Evolutionary conservation across 2,888 invertebrate species (phyloP).

Genomic region (Caenorhabditis sinica): DNA sequence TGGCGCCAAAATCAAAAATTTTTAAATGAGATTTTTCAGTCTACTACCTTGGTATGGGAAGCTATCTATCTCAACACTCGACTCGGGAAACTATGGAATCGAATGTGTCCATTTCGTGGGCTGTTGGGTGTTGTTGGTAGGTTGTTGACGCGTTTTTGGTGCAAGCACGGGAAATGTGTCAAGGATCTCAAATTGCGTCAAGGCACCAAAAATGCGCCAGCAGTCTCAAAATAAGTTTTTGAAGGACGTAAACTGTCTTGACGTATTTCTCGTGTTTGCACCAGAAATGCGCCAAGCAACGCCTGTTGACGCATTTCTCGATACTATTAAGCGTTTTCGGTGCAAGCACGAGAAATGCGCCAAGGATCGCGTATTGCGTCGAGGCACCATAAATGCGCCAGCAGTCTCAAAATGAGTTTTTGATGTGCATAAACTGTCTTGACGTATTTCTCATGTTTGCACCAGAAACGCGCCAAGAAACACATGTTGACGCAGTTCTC

Average conservation of each 20-base stretch:
- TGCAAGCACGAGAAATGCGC: no score
- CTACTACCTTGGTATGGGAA: conserved; percentile 70
- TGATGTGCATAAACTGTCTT: no score
- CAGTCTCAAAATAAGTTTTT: background rate
- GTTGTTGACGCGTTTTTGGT: conserved; percentile 15
- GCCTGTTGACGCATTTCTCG: conserved; percentile 16
- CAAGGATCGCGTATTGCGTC: background rate
- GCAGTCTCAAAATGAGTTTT: background rate
- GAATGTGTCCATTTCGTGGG: conserved; percentile 72
- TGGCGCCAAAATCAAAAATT: background rate
- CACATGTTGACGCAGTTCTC: no score
- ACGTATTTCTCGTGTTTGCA: no score
- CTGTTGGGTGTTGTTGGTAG: conserved; percentile 44
- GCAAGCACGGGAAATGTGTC: background rate
- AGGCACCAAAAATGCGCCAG: background rate
- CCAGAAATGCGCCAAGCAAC: no score
- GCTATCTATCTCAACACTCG: conserved; percentile 70
- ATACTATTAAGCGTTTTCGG: no score
- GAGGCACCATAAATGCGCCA: background rate
- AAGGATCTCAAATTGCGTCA: background rate
- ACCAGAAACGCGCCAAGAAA: no score
- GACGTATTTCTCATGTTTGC: no score
- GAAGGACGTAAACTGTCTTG: no score
- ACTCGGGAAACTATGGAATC: conserved; percentile 69
- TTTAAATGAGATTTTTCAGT: conserved; percentile 65